phyloP scores from a whole-genome alignment of 2,888 invertebrate species.

The Epinotia bilunana region DNA sequence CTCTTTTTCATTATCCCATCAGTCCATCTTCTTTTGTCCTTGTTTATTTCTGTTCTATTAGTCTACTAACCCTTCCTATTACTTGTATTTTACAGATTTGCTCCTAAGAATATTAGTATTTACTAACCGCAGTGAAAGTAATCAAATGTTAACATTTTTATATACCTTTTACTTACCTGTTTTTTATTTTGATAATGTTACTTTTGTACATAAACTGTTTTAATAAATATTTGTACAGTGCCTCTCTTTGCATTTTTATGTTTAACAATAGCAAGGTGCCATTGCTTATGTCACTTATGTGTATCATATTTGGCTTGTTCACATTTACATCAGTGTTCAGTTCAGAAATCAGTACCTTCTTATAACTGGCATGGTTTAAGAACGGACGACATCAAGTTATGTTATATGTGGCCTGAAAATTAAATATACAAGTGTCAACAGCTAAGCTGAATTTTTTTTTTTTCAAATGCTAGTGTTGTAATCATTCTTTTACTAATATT shows the following conservation, averaged over 20 bases:
- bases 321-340: background rate
- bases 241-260: constrained; percentile 8
- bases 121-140: constrained; percentile 58
- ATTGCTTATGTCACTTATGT: background rate
- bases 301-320: constrained; percentile 2
- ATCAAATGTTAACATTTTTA: constrained; percentile 18
- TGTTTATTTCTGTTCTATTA: constrained; percentile 47
- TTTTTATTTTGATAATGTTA: constrained; percentile 35
- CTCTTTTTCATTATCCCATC: constrained; percentile 50
- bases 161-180: constrained; percentile 30
- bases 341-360: constrained; percentile 24
- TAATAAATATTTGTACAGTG: constrained; percentile 20
- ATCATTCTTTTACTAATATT: constrained; percentile 69
- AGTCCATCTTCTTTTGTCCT: constrained; percentile 48
- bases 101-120: constrained; percentile 81
- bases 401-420: constrained; percentile 5
- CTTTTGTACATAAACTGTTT: constrained; percentile 20
- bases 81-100: constrained; percentile 74
- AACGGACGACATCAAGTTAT: background rate
- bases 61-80: constrained; percentile 33
- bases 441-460: constrained; percentile 7
- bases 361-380: constrained; percentile 32
- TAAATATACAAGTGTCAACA: background rate
- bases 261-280: background rate
- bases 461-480: constrained; percentile 42